Percentiles rank a stretch among this genome's conserved stretches.
Conservation (phyloP, 2,797 vertebrate species). For the Natrix natrix region DNA sequence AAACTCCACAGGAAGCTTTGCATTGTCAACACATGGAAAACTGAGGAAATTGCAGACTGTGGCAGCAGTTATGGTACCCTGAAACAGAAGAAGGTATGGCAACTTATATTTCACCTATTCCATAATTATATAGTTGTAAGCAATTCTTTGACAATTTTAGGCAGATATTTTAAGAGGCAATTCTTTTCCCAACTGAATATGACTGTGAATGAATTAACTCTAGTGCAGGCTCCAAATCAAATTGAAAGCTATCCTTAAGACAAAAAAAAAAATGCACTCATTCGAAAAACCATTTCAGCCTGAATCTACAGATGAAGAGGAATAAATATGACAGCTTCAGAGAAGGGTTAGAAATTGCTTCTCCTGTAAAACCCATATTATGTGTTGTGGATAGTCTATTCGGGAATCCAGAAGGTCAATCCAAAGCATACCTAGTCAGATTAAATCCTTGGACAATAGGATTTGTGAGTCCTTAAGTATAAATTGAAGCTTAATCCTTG, state of each 20-base stretch:
- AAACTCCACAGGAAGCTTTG: not conserved
- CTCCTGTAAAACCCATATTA: conserved; percentile 26
- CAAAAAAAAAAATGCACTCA: not conserved
- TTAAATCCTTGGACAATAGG: conserved; percentile 57
- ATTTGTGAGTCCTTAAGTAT: conserved; percentile 56
- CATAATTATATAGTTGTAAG: conserved; percentile 12
- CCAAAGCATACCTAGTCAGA: conserved; percentile 30
- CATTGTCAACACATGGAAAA: not conserved
- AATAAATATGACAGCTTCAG: conserved; percentile 13
- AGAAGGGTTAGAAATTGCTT: conserved; percentile 3
- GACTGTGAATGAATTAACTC: conserved; percentile 48
- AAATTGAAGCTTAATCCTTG: conserved; percentile 70
- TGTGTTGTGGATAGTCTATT: conserved; percentile 60
- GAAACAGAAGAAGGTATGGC: not conserved
- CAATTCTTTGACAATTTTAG: conserved; percentile 17
- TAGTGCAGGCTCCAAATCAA: conserved; percentile 22
- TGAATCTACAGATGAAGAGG: conserved; percentile 14
- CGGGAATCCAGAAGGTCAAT: conserved; percentile 44
- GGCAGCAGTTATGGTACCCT: not conserved
- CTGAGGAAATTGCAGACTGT: not conserved
- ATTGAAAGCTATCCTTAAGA: conserved; percentile 33
- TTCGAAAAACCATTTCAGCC: not conserved
- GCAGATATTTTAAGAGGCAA: conserved; percentile 9
- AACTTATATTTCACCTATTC: not conserved
- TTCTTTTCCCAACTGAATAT: conserved; percentile 32